Base-by-base conservation (phyloP, 2,797 vertebrate genomes). In the Gallirallus australis region DNA sequence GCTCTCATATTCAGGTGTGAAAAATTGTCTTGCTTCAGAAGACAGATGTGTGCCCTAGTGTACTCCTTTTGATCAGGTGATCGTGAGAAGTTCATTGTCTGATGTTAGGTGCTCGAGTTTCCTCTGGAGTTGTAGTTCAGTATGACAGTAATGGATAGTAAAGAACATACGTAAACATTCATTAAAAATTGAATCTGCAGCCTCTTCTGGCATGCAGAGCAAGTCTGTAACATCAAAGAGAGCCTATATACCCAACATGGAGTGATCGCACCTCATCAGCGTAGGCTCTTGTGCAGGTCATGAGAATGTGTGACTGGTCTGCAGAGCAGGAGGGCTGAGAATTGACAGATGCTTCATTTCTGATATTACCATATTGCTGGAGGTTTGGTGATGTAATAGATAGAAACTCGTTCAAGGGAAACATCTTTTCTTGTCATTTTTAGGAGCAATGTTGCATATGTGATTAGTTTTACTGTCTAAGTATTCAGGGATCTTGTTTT, bases 171-270 rank as follows among this genome's bases (percentile, higher is more conserved):
- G 30, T 72, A 66, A 80, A 35, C 17, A 9, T 50, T 84, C 6
- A 12, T 57, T 73, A 23, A 50, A 76, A 88, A 81, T 53, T 1
- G 1, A 39, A 11, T 66, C 53, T 75, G 12, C 30, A 83, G 39
- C 66, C 64, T 52, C 50, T 52, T 27, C 14, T 39, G 48, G n/a
- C 19, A 15, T 12, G 25, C 42, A 28, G 45, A 56, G 13, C 15
- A 19, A 50, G 35, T 75, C n/a, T 63, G 21, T 64, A 56, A 30
- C 42, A 59, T 57, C 61, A 68, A 40, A 76, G 73, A 47, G 52
- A 35, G 13, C 30, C 11, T 10, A 5, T 30, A 23, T 1, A 4
- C 66, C 0, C 1, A 9, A 24, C 14, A 2, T 30, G 13, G 63
- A 65, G 39, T 48, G 48, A 47, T 73, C 39, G 12, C 75, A 39